Evolutionary conservation across 2,888 invertebrate species (phyloP).

Genomic region (Dasypolia templi): DNA sequence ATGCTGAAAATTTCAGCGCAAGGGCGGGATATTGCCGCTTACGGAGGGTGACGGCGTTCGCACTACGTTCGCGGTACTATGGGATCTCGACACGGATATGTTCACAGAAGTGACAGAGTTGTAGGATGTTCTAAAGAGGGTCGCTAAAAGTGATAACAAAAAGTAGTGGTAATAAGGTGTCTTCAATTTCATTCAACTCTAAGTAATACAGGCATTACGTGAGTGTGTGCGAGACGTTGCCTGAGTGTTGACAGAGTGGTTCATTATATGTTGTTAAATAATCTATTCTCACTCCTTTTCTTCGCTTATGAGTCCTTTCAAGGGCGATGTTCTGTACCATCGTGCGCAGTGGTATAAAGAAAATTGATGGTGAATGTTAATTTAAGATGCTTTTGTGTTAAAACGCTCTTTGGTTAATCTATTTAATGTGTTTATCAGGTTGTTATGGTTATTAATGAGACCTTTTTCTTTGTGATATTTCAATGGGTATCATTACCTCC

Average conservation of each 20-base stretch:
- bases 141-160: slow-evolving; percentile 43
- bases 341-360: slow-evolving; percentile 12
- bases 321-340: slow-evolving; percentile 18
- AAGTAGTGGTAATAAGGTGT: slow-evolving; percentile 62
- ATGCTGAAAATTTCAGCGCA: slow-evolving; percentile 67
- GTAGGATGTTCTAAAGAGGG: slow-evolving; percentile 27
- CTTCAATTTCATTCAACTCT: slow-evolving; percentile 70
- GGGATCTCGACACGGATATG: slow-evolving; percentile 57
- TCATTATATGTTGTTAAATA: slow-evolving; percentile 75
- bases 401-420: background rate
- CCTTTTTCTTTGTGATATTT: background rate
- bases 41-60: slow-evolving; percentile 61
- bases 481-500: background rate
- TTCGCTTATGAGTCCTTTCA: slow-evolving; percentile 42
- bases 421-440: background rate
- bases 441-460: background rate
- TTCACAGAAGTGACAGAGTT: slow-evolving; percentile 37
- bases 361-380: slow-evolving; percentile 27
- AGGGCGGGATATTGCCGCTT: slow-evolving; percentile 67
- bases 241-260: slow-evolving; percentile 75
- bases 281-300: slow-evolving; percentile 59
- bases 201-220: slow-evolving; percentile 68
- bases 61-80: slow-evolving; percentile 58
- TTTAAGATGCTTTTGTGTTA: slow-evolving; percentile 20
- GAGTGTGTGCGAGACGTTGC: slow-evolving; percentile 64